Base-by-base conservation (phyloP, 2,113 vertebrate genomes). In the Sapayoa aenigma region DNA sequence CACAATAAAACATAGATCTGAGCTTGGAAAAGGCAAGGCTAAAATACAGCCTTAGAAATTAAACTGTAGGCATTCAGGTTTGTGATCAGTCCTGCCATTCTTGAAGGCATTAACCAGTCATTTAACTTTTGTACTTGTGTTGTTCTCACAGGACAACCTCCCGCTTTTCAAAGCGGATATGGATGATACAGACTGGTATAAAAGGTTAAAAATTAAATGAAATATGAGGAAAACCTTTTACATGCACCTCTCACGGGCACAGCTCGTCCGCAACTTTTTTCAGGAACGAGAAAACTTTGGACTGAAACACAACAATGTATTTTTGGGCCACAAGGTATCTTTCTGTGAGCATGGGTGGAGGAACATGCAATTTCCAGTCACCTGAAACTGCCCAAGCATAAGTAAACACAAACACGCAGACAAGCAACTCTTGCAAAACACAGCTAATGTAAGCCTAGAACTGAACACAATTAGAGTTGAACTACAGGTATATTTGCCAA, bases 401-500 rank as follows among this genome's bases (percentile, higher is more conserved):
- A 52, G 39, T 41, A 41, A 24, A 84, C 22, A 72, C 28, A 68
- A 69, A 78, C 35, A 33, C 22, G 50, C 0, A 2, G 52, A 72
- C 20, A 68, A 47, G 28, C 53, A 75, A 50, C 53, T 73, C 66
- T 2, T 76, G 25, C 28, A 72, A 84, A 73, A 69, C 21, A 59
- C 46, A 60, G 53, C 66, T 78, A 91, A 84, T 44, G 49, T 0
- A 53, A 82, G 37, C 27, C 69, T 82, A 76, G 69, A 87, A 82
- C 14, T 50, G 44, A 79, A 85, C 62, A 66, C 18, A 65, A 19
- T 60, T 87, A 11, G 5, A 79, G 55, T 9, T 13, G 4, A 78
- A 89, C 56, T 72, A 84, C 56, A 82, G n/a, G 53, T 90, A 44
- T 69, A 94, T 92, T 58, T 95, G 81, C 62, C 37, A 91, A 76